These are phyloP conservation scores for Synanthedon myopaeformis DNA, from an alignment of 2,888 invertebrate genomes.

Conservation along the genomic window DNA sequence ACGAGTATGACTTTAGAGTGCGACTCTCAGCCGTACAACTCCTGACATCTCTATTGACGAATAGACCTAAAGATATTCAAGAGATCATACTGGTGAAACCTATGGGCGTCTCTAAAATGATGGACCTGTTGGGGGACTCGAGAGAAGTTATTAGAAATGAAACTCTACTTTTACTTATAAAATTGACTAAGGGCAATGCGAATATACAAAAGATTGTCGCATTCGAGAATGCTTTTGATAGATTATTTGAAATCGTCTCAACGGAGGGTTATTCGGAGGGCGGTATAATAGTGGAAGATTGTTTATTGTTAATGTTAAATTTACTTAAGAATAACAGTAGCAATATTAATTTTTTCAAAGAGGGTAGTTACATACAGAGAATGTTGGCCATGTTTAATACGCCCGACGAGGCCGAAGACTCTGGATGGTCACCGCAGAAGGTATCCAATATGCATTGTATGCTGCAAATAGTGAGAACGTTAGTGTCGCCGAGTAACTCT, in stretches of 20 bases:
- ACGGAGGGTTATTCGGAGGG: constrained; percentile 95
- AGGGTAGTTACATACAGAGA: constrained; percentile 94
- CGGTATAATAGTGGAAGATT: constrained; percentile 98
- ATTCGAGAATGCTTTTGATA: constrained; percentile 98
- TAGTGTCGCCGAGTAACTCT: constrained; percentile 95
- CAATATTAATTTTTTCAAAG: constrained; percentile 98
- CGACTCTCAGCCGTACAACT: constrained; percentile 91
- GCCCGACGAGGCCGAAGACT: constrained; percentile 77
- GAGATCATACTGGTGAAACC: constrained; percentile 89
- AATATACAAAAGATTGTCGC: constrained; percentile 99
- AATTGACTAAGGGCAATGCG: constrained; percentile 92
- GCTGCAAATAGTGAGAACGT: constrained; percentile 87
- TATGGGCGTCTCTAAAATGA: constrained; percentile 97
- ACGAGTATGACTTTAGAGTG: constrained; percentile 96
- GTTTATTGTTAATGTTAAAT: constrained; percentile 91
- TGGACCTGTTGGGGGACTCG: constrained; percentile 94
- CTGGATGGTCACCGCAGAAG: constrained; percentile 93
- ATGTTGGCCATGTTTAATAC: constrained; percentile 89
- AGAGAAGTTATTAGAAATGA: constrained; percentile 97
- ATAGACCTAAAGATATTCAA: constrained; percentile 88
- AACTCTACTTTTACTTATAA: constrained; percentile 89
- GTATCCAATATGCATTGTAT: constrained; percentile 94
- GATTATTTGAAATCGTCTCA: constrained; percentile 91
- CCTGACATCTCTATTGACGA: constrained; percentile 86
- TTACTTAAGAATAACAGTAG: constrained; percentile 94